These are phyloP conservation scores for Rosalia funebris DNA, from an alignment of 2,888 invertebrate species.

Conservation along the genomic window DNA sequence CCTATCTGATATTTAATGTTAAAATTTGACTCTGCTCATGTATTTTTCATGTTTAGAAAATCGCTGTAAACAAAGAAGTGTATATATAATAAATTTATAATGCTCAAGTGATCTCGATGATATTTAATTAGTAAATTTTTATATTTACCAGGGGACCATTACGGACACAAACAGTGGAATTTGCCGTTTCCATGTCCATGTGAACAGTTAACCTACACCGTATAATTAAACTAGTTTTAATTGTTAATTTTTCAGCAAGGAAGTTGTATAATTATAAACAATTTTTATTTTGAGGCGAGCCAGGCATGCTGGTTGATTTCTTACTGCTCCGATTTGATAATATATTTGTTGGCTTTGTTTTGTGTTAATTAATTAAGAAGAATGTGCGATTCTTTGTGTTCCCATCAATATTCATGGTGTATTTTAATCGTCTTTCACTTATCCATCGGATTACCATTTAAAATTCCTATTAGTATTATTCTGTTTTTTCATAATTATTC, in stretches of 20 bases:
- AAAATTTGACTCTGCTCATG: too few species aligned
- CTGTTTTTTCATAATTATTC: too few species aligned
- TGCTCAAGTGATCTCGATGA: too few species aligned
- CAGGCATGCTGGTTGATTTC: slow-evolving; percentile 15
- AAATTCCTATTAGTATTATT: too few species aligned
- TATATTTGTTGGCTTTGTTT: slow-evolving; percentile 9
- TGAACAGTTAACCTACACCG: slow-evolving; percentile 18
- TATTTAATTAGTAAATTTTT: background rate
- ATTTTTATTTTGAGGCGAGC: slow-evolving; percentile 24
- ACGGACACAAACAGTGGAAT: slow-evolving; percentile 1
- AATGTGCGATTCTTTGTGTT: background rate
- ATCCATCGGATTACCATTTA: too few species aligned
- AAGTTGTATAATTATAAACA: slow-evolving; percentile 28
- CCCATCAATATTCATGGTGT: slow-evolving; percentile 1
- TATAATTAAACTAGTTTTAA: slow-evolving; percentile 29
- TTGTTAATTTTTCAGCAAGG: slow-evolving; percentile 32
- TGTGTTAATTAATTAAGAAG: background rate
- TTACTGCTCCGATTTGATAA: slow-evolving; percentile 18
- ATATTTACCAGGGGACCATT: background rate
- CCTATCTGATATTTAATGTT: too few species aligned
- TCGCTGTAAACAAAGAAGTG: too few species aligned
- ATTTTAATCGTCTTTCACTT: too few species aligned
- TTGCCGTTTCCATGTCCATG: slow-evolving; percentile 17
- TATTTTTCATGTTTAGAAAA: too few species aligned
- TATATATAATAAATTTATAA: too few species aligned